Percentiles rank a stretch among this genome's conserved stretches.
phyloP scores from a whole-genome alignment of 1,140 invertebrate species.

The Nephotettix cincticeps region DNA sequence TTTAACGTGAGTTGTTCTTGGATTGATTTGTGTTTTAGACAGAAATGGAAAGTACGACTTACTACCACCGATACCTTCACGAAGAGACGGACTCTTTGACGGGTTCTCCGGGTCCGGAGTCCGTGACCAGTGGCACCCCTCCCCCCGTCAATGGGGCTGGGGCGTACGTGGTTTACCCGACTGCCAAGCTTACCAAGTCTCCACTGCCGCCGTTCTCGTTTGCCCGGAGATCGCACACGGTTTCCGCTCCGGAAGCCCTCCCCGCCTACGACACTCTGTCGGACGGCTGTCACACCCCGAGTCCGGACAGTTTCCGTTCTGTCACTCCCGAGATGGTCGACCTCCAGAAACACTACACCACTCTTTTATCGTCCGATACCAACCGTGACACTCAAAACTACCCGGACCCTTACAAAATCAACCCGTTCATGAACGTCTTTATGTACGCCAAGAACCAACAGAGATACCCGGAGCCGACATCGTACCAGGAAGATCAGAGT shows the following conservation, averaged over 20 bases:
- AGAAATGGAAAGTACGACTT: not conserved
- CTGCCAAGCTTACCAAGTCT: not conserved
- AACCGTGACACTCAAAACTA: slow-evolving; percentile 30
- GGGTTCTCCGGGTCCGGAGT: slow-evolving; percentile 8
- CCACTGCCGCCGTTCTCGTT: slow-evolving; percentile 15
- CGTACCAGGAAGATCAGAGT: not conserved
- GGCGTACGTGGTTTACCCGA: not conserved
- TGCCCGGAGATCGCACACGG: not conserved
- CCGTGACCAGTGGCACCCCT: slow-evolving; percentile 14
- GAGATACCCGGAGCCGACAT: not conserved
- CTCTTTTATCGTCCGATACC: not conserved
- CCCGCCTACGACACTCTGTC: slow-evolving; percentile 45
- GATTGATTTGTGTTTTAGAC: no score
- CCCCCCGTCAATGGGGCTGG: not conserved
- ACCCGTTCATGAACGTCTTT: slow-evolving; percentile 21
- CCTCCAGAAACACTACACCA: not conserved
- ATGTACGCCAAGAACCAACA: slow-evolving; percentile 25
- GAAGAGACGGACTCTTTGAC: not conserved
- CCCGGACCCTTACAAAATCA: slow-evolving; percentile 24
- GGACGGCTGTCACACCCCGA: slow-evolving; percentile 61
- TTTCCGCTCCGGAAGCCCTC: not conserved
- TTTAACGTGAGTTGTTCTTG: not conserved
- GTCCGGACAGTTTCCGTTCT: slow-evolving; percentile 57
- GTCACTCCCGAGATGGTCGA: slow-evolving; percentile 48
- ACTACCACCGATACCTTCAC: not conserved